A percentile compares a stretch with the other conserved stretches of the same genome.
phyloP scores from a whole-genome alignment of 2,113 vertebrate species.

The Motacilla alba region DNA sequence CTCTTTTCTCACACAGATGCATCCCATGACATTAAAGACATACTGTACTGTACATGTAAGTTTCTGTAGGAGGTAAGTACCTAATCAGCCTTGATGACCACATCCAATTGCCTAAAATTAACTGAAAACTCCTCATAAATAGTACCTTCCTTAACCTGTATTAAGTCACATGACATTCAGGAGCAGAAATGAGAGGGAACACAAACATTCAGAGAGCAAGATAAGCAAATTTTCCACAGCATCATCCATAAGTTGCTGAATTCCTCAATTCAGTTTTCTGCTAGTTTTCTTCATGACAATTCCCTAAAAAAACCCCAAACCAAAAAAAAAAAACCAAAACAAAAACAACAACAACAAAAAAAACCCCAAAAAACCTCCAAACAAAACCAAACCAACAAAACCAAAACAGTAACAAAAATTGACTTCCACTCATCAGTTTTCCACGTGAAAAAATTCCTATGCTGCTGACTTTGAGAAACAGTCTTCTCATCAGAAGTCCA shows the following conservation, averaged over 20 bases:
- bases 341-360: background rate
- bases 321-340: background rate
- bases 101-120: background rate
- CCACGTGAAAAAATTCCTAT: background rate
- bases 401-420: background rate
- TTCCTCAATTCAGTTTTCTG: background rate
- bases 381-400: background rate
- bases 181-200: background rate
- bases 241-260: background rate
- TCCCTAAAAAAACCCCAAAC: background rate
- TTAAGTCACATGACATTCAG: background rate
- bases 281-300: background rate
- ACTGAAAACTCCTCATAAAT: background rate
- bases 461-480: background rate
- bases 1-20: background rate
- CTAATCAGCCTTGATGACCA: background rate
- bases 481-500: background rate
- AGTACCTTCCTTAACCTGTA: background rate
- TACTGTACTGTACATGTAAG: background rate
- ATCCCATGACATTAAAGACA: background rate
- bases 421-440: background rate
- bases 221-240: background rate
- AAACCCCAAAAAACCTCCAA: background rate
- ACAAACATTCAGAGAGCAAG: background rate
- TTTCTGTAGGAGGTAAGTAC: background rate